A percentile compares a stretch with the other conserved stretches of the same genome.
phyloP scores from a whole-genome alignment of 2,113 vertebrate species.

The Odocoileus hemionus region DNA sequence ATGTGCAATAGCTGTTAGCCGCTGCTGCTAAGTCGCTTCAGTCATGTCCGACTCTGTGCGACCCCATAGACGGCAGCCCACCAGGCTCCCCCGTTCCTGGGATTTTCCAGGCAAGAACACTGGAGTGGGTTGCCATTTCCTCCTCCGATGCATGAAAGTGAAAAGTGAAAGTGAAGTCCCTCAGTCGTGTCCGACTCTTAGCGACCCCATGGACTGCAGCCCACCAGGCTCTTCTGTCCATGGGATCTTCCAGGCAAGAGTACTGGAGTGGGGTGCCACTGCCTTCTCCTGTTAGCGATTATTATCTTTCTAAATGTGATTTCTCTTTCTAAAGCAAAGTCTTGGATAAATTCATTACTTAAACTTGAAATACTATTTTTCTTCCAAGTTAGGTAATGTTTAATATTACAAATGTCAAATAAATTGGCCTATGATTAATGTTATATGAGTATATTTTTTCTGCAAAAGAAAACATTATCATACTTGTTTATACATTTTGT shows the following conservation, averaged over 20 bases:
- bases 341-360: constrained; percentile 26
- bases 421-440: constrained; percentile 20
- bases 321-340: constrained; percentile 24
- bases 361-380: not conserved
- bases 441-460: not conserved
- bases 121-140: not conserved
- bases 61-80: not conserved
- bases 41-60: not conserved
- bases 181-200: not conserved
- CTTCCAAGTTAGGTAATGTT: not conserved
- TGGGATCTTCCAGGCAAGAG: not conserved
- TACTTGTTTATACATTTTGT: not conserved
- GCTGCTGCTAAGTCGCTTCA: not conserved
- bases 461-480: not conserved
- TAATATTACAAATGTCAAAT: constrained; percentile 1
- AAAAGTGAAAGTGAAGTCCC: not conserved
- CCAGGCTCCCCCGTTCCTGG: not conserved
- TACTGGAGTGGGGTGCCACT: not conserved
- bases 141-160: not conserved
- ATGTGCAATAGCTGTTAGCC: not conserved
- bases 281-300: not conserved
- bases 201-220: not conserved
- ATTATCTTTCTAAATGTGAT: not conserved
- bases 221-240: fast-evolving
- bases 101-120: not conserved